Conservation (phyloP, 2,888 invertebrate species). For the Tinea pellionella region DNA sequence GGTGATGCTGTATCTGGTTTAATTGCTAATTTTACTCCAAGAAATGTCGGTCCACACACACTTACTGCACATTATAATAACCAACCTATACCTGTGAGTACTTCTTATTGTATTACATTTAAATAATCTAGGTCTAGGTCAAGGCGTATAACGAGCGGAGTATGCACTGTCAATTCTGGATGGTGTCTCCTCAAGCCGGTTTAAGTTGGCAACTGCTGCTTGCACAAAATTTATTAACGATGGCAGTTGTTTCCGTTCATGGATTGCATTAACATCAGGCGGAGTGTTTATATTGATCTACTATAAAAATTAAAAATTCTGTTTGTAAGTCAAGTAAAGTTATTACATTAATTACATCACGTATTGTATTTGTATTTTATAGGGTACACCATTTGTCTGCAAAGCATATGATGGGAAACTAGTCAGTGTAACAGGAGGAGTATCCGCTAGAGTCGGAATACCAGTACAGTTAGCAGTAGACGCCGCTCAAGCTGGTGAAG, state of each 20-base stretch:
- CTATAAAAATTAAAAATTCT: too few species aligned
- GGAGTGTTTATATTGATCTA: too few species aligned
- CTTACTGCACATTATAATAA: slow-evolving; percentile 93
- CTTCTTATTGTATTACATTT: background rate
- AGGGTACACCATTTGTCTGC: slow-evolving; percentile 89
- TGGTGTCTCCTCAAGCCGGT: too few species aligned
- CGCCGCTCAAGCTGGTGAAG: slow-evolving; percentile 96
- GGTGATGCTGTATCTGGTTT: slow-evolving; percentile 90
- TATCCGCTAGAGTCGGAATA: slow-evolving; percentile 80
- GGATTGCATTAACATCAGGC: too few species aligned
- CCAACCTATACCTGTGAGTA: slow-evolving; percentile 77
- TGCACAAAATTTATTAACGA: too few species aligned
- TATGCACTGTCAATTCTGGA: too few species aligned
- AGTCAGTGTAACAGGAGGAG: slow-evolving; percentile 84
- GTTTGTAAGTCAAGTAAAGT: too few species aligned
- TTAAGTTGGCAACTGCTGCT: too few species aligned
- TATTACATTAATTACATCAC: too few species aligned
- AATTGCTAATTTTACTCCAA: slow-evolving; percentile 91
- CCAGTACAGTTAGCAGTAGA: slow-evolving; percentile 96
- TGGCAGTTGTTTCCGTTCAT: too few species aligned
- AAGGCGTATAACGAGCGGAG: too few species aligned
- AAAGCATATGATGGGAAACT: slow-evolving; percentile 94
- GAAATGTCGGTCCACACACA: slow-evolving; percentile 92
- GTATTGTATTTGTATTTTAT: slow-evolving; percentile 21
- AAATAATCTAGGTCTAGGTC: too few species aligned